These are phyloP conservation scores for Hydropotes inermis DNA, from an alignment of 2,113 vertebrate species.

Conservation along the genomic window DNA sequence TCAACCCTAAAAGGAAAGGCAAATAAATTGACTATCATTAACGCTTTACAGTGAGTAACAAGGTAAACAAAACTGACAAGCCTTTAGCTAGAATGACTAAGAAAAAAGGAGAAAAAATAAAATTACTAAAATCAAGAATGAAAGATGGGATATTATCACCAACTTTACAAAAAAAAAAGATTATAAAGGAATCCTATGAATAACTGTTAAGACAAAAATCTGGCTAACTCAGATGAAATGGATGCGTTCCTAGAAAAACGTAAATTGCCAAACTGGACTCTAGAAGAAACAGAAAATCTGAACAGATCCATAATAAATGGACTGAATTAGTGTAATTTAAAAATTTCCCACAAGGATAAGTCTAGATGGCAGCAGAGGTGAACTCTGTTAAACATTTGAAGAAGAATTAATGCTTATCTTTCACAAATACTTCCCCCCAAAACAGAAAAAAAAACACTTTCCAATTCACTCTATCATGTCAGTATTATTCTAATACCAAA, in stretches of 20 bases:
- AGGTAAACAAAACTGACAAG: neutral
- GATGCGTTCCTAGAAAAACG: neutral
- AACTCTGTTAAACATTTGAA: neutral
- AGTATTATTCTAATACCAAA: neutral
- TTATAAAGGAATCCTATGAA: neutral
- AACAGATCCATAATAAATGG: constrained; percentile 1
- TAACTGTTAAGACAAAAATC: neutral
- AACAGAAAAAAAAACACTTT: neutral
- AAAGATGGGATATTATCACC: neutral
- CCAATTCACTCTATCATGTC: neutral
- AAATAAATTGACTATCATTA: constrained; percentile 35
- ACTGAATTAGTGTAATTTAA: neutral
- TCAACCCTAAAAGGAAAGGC: constrained; percentile 87
- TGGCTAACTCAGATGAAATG: neutral
- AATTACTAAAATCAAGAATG: constrained; percentile 21
- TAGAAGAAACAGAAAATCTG: constrained; percentile 20
- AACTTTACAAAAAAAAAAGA: neutral
- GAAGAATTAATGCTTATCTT: neutral
- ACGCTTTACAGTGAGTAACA: neutral
- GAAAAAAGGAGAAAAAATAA: neutral
- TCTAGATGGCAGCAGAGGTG: neutral
- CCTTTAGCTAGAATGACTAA: neutral
- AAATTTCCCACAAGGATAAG: neutral
- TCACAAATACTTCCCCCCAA: neutral
- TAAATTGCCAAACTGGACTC: neutral